Evolutionary conservation across 2,888 invertebrate species (phyloP), one percentile per base, ranked within the genome.

Genomic region (Drosophila subquinaria): DNA sequence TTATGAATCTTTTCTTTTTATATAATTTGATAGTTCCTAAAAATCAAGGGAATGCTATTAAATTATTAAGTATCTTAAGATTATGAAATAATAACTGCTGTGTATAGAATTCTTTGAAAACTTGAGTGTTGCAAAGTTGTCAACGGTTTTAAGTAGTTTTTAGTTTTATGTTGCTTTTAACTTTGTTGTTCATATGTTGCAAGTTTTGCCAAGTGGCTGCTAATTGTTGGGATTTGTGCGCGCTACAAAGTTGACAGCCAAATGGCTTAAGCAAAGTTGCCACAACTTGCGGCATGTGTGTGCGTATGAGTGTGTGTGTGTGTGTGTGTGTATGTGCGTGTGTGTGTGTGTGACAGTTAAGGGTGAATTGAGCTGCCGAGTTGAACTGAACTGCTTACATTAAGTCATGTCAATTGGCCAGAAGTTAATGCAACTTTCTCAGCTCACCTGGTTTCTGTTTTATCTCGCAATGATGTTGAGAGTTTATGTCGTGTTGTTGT

Each of bases 361-460:
- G 11, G 11, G 17, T 17, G 50, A 50, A 50, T 9, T 48, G 11
- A 33, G 50, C 20, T 23, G 23, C 35, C 20, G 35, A 23, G 11
- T 0, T 38, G 47, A 27, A 27, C 40, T 15, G 13, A 48, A 27
- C 30, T 50, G 27, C 40, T 40, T 40, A 40, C 23, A 23, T 43
- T 36, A 43, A 59, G 59, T 52, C 59, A 33, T 71, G 64, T 61
- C 74, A 62, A 55, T 68, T 73, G 53, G 75, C 30, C 47, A 15
- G 33, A 77, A 48, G 42, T 63, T 38, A 38, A 47, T 73, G 45
- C 38, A 57, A 64, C 23, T 40, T 42, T 15, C 2, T 30, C 30
- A 23, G 17, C 87, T 81, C 77, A 93, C 93, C 90, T 88, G 92
- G 79, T 76, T 90, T 90, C 42, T 75, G 83, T 69, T 86, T 85